A percentile compares a stretch with the other conserved stretches of the same genome.
phyloP scores from a whole-genome alignment of 2,113 vertebrate species.

The Triplophysa rosa region DNA sequence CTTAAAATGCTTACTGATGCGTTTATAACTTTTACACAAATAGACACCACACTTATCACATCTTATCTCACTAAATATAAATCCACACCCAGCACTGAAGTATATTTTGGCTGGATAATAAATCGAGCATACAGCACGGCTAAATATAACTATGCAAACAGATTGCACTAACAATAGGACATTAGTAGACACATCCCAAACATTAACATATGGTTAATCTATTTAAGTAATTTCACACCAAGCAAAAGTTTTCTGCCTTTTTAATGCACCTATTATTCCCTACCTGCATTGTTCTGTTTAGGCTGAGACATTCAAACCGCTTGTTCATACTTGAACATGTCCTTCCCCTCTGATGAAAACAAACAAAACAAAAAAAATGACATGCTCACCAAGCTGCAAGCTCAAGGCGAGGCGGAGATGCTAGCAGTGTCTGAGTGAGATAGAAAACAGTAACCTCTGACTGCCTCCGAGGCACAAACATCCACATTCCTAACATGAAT shows the following conservation, averaged over 20 bases:
- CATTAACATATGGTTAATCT: slow-evolving; percentile 21
- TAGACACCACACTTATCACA: neutral
- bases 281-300: neutral
- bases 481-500: slow-evolving; percentile 35
- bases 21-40: slow-evolving; percentile 16
- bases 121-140: neutral
- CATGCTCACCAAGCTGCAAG: slow-evolving; percentile 42
- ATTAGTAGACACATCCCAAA: neutral
- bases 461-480: slow-evolving; percentile 34
- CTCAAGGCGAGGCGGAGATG: slow-evolving; percentile 48
- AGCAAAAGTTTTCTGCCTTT: neutral
- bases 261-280: neutral
- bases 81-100: neutral
- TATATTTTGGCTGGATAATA: neutral
- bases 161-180: slow-evolving; percentile 3
- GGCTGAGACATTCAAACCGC: slow-evolving; percentile 34
- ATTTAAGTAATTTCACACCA: slow-evolving; percentile 2
- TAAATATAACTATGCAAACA: slow-evolving; percentile 25
- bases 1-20: slow-evolving; percentile 26
- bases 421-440: slow-evolving; percentile 48
- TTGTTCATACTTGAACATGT: slow-evolving; percentile 40
- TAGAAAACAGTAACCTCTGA: slow-evolving; percentile 43
- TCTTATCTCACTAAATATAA: neutral
- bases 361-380: slow-evolving; percentile 49
- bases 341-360: slow-evolving; percentile 31